phyloP scores from a whole-genome alignment of 2,113 vertebrate species.

The Sapajus apella region DNA sequence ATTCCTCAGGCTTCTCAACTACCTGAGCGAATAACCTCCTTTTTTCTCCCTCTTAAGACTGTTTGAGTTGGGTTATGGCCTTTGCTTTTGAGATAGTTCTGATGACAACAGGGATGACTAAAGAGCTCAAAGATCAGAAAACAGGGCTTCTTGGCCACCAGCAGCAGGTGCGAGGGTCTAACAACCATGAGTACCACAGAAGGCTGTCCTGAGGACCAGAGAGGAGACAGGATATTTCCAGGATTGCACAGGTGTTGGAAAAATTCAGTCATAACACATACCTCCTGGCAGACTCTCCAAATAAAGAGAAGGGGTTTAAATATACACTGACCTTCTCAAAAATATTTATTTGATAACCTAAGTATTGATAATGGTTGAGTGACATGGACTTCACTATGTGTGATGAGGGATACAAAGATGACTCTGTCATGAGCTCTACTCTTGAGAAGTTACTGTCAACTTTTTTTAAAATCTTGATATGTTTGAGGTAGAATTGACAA shows the following conservation, averaged over 20 bases:
- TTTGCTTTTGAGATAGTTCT: neutral
- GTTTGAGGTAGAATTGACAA: neutral
- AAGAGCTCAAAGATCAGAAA: neutral
- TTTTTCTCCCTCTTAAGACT: neutral
- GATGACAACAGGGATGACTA: neutral
- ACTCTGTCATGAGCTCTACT: neutral
- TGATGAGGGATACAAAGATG: neutral
- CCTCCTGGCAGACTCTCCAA: neutral
- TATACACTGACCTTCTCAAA: neutral
- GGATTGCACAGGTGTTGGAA: neutral
- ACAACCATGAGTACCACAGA: neutral
- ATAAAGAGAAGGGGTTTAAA: neutral
- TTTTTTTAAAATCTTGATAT: neutral
- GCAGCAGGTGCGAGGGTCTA: neutral
- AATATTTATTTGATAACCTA: neutral
- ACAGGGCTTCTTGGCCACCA: neutral
- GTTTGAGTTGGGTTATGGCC: neutral
- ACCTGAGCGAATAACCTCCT: neutral
- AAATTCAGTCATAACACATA: neutral
- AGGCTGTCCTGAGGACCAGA: neutral
- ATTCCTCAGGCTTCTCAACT: neutral
- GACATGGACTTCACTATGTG: rapidly evolving
- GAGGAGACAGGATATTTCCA: neutral
- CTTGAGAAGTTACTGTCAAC: rapidly evolving
- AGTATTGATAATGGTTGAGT: neutral